A percentile compares a stretch with the other conserved stretches of the same genome.
Evolutionary conservation across 2,888 invertebrate genomes (phyloP).

Genomic region (Rhamnusium bicolor): DNA sequence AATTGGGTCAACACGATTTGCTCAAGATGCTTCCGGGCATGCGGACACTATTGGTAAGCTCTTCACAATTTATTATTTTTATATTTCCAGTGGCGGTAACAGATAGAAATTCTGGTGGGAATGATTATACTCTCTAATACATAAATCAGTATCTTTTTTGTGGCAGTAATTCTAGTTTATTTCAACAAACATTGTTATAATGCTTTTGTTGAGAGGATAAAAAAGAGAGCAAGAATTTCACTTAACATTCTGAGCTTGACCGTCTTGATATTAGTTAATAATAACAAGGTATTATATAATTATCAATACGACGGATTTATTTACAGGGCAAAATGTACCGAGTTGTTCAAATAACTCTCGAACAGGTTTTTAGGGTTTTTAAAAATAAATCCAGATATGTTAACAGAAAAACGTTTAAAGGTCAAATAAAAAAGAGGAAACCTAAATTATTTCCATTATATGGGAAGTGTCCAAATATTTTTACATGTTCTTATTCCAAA

Average conservation of each 20-base stretch:
- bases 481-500: too few species aligned
- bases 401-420: too few species aligned
- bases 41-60: conserved; percentile 24
- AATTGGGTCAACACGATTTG: conserved; percentile 56
- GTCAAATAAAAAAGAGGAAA: too few species aligned
- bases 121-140: conserved; percentile 1
- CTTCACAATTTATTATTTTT: conserved; percentile 12
- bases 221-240: neutral
- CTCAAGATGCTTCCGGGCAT: conserved; percentile 28
- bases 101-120: conserved; percentile 1
- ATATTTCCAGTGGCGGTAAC: conserved; percentile 1
- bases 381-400: too few species aligned
- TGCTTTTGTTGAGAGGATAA: neutral
- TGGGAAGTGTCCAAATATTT: too few species aligned
- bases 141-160: neutral
- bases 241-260: neutral
- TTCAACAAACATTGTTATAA: neutral
- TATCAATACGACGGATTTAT: too few species aligned
- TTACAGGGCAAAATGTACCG: too few species aligned
- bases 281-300: too few species aligned
- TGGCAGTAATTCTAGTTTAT: neutral
- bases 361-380: too few species aligned
- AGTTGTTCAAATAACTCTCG: too few species aligned
- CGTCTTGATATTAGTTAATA: too few species aligned
- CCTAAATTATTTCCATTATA: too few species aligned